Percentiles rank a stretch among this genome's conserved stretches.
These are phyloP conservation scores for Bos javanicus DNA, from an alignment of 2,113 vertebrate species.

Conservation along the genomic window DNA sequence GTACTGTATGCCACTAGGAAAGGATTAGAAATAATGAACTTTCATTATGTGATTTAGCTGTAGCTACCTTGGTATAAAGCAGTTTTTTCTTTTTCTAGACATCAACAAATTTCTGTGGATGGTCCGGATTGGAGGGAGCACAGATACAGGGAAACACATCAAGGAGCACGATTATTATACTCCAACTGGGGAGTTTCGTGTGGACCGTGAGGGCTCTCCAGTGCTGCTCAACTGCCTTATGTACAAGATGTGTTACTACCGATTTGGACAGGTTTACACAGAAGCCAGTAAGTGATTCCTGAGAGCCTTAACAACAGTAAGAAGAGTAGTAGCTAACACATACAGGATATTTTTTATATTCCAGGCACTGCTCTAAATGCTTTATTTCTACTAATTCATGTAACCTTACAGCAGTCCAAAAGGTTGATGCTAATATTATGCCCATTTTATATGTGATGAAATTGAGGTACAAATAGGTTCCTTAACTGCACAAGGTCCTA, in stretches of 20 bases:
- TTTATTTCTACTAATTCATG: not conserved
- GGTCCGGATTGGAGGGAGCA: slow-evolving; percentile 98
- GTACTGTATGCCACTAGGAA: not conserved
- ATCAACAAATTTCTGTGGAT: slow-evolving; percentile 99
- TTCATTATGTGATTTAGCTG: not conserved
- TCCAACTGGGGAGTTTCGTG: slow-evolving; percentile 95
- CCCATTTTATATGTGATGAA: not conserved
- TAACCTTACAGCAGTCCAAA: not conserved
- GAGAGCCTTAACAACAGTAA: not conserved
- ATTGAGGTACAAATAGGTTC: not conserved
- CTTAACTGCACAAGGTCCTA: not conserved
- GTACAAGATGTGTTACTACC: slow-evolving; percentile 99
- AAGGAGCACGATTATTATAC: slow-evolving; percentile 99
- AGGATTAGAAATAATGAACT: slow-evolving; percentile 12
- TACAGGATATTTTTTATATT: not conserved
- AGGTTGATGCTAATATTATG: not conserved
- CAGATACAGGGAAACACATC: slow-evolving; percentile 96
- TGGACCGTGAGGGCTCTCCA: slow-evolving; percentile 96
- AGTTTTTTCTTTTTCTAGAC: slow-evolving; percentile 75
- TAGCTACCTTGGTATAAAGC: not conserved
- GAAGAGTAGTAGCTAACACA: not conserved
- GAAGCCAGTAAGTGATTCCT: slow-evolving; percentile 94
- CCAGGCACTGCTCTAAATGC: not conserved
- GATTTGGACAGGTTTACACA: slow-evolving; percentile 99
- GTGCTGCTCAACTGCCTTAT: slow-evolving; percentile 99